Base-by-base conservation (phyloP, 2,113 vertebrate genomes). In the Toxotes chatareus region DNA sequence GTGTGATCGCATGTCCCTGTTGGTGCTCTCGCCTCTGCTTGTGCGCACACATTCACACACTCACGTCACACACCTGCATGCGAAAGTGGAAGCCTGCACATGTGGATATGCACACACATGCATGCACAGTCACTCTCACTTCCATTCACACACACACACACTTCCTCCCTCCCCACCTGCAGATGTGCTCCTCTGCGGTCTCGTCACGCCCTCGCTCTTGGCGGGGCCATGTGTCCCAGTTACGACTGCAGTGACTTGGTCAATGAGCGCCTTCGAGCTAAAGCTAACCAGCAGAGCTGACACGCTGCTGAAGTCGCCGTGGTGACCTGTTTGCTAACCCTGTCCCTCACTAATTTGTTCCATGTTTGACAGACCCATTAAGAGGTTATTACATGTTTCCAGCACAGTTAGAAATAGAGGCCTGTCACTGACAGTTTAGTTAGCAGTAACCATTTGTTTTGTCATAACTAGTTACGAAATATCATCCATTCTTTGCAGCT, bases 1-100 rank as follows among this genome's bases (percentile, higher is more conserved):
- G 88, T 94, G 94, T 93, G 90, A 91, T 93, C 63, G 75, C 80
- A 7, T 79, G 85, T 93, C 94, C 92, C 92, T 56, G 63, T 92
- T 80, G 93, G 73, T 23, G 76, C 87, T 87, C 86, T 71, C 80
- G 79, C 81, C 85, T 90, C 84, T 85, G 80, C 80, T 42, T 73
- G 70, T 74, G 73, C 84, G 76, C 72, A 57, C 42, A 59, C 70
- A 56, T 34, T 32, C 46, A 13, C 78, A 72, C 77, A 17, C 72
- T 44, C 76, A 49, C 65, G 63, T 77, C 72, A 23, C 81, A 75
- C 84, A 88, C 91, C 89, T 91, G 86, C 82, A 67, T 71, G 80
- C 80, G 78, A 31, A 77, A 79, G 73, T 81, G 60, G 74, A 73
- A 56, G 72, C 82, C 31, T 64, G 61, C 85, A 76, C 83, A 80